Percentiles rank a stretch among this genome's conserved stretches.
Evolutionary conservation across 2,888 invertebrate species (phyloP).

Genomic region (Tinea semifulvella): DNA sequence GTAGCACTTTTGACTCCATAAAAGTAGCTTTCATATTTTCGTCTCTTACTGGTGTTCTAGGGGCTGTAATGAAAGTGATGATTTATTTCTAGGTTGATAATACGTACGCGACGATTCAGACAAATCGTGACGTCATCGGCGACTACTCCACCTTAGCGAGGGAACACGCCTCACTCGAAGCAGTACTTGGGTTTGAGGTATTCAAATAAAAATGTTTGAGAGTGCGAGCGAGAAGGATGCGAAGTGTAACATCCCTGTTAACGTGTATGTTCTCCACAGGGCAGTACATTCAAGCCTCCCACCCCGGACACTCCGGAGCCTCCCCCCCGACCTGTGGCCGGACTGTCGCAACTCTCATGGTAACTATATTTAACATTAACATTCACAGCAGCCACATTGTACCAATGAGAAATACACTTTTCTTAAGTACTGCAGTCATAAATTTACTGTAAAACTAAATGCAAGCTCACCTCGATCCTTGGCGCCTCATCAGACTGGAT

Average conservation of each 20-base stretch:
- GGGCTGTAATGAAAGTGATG: no score
- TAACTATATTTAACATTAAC: no score
- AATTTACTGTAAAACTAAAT: no score
- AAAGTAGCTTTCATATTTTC: background rate
- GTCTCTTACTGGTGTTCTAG: no score
- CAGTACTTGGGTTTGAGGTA: conserved; percentile 59
- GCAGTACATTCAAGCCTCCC: conserved; percentile 80
- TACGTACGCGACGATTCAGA: conserved; percentile 83
- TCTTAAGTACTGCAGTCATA: no score
- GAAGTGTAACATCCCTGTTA: no score
- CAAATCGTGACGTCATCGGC: conserved; percentile 65
- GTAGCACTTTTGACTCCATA: no score
- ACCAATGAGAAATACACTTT: no score
- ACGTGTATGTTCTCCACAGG: conserved; percentile 32
- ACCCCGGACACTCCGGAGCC: conserved; percentile 57
- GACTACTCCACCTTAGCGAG: conserved; percentile 73
- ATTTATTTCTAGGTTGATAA: conserved; percentile 71
- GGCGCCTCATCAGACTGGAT: no score
- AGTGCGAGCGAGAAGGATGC: no score
- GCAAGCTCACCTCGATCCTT: no score
- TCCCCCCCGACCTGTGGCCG: conserved; percentile 47
- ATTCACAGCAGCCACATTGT: no score
- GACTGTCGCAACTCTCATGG: conserved; percentile 41
- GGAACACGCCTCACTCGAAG: conserved; percentile 49
- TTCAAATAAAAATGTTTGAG: background rate